Conservation (phyloP, 23 tunicate genomes). For the Diplosoma virens region DNA sequence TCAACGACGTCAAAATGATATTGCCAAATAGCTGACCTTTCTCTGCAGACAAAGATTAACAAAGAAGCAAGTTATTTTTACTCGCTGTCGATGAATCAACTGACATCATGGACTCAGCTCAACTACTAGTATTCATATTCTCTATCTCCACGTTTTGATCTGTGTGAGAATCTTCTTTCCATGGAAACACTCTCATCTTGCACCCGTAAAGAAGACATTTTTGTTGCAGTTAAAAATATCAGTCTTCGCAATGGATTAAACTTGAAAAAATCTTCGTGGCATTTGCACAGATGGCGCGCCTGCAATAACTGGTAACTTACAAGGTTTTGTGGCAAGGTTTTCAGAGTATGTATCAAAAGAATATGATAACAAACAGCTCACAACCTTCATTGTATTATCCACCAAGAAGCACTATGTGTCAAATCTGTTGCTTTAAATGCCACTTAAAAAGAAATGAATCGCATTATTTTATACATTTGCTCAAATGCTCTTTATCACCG, state of each 20-base stretch:
- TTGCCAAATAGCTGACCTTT: not conserved
- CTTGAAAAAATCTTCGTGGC: slow-evolving; percentile 13
- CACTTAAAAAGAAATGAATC: slow-evolving; percentile 16
- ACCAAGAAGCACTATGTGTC: slow-evolving; percentile 28
- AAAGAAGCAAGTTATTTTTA: too few species aligned
- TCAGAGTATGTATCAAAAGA: too few species aligned
- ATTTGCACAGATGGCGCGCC: slow-evolving; percentile 29
- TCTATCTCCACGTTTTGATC: not conserved
- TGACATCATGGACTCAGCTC: slow-evolving; percentile 10
- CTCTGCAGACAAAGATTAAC: too few species aligned
- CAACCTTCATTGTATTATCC: slow-evolving; percentile 27
- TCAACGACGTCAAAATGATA: slow-evolving; percentile 27
- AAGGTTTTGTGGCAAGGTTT: slow-evolving; percentile 27
- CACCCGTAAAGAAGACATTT: slow-evolving; percentile 27
- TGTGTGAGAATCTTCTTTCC: too few species aligned
- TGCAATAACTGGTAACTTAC: slow-evolving; percentile 24
- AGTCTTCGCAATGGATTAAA: slow-evolving; percentile 4
- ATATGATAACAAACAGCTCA: slow-evolving; percentile 1
- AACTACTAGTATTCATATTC: slow-evolving; percentile 10
- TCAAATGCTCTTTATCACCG: slow-evolving; percentile 42
- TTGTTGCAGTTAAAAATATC: not conserved
- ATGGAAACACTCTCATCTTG: slow-evolving; percentile 2
- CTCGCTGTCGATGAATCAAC: too few species aligned
- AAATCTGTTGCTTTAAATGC: too few species aligned
- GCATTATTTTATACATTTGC: slow-evolving; percentile 31